phyloP scores from a whole-genome alignment of 2,888 invertebrate genomes.

The Drosophila dives region DNA sequence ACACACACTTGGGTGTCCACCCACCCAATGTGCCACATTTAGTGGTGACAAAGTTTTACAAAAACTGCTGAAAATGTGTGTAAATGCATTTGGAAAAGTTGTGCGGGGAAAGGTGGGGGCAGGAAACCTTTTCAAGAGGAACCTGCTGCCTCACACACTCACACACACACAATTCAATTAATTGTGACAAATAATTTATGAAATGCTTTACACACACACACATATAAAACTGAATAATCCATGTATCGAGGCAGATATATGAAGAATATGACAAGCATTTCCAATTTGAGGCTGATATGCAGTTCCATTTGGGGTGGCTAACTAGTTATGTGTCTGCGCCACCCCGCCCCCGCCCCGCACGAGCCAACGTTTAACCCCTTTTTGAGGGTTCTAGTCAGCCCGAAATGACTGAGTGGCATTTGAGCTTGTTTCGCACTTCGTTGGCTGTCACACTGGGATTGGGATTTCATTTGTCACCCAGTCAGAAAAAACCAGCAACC shows the following conservation, averaged over 20 bases:
- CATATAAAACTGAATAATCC: conserved; percentile 69
- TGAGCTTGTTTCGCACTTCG: conserved; percentile 72
- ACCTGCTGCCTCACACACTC: conserved; percentile 69
- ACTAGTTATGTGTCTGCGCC: conserved; percentile 27
- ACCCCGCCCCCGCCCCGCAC: neutral
- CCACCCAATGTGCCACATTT: conserved; percentile 36
- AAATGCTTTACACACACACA: conserved; percentile 53
- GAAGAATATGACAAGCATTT: conserved; percentile 85
- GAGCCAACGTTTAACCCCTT: conserved; percentile 66
- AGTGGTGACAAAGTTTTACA: conserved; percentile 74
- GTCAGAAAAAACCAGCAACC: conserved; percentile 11
- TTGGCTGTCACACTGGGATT: conserved; percentile 40
- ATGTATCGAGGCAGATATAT: conserved; percentile 76
- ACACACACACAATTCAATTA: conserved; percentile 83
- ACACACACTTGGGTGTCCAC: neutral
- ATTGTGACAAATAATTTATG: conserved; percentile 83
- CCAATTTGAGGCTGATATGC: conserved; percentile 80
- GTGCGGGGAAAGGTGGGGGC: neutral
- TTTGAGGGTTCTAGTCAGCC: conserved; percentile 40
- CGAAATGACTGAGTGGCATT: conserved; percentile 61
- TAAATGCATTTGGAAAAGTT: conserved; percentile 44
- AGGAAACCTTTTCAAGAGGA: conserved; percentile 15
- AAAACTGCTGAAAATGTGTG: conserved; percentile 59
- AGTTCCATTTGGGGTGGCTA: conserved; percentile 56
- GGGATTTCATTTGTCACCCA: conserved; percentile 34